phyloP scores from a whole-genome alignment of 2,888 invertebrate species.

The Drosophila affinis region DNA sequence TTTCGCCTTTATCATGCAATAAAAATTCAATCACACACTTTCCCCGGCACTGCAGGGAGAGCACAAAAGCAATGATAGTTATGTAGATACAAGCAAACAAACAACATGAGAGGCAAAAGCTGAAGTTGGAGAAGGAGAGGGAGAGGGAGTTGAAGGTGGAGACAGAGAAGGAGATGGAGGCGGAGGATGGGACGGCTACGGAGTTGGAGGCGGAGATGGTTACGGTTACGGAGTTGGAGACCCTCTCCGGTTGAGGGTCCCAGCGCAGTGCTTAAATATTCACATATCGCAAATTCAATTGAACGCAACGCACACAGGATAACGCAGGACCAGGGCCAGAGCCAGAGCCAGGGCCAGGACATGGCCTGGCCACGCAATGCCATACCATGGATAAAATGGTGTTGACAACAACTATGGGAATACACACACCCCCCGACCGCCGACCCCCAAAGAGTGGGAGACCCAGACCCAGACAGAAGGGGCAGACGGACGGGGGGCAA shows the following conservation, averaged over 20 bases:
- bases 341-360: neutral
- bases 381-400: constrained; percentile 71
- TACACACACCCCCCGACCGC: constrained; percentile 43
- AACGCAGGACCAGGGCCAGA: constrained; percentile 62
- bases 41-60: constrained; percentile 7
- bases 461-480: neutral
- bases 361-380: constrained; percentile 57
- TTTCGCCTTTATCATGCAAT: constrained; percentile 71
- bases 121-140: neutral
- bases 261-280: constrained; percentile 77
- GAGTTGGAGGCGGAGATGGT: constrained; percentile 21
- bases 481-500: constrained; percentile 23
- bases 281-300: constrained; percentile 79
- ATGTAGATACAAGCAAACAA: constrained; percentile 57
- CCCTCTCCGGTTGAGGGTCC: constrained; percentile 46
- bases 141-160: no score
- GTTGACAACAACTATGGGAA: constrained; percentile 79
- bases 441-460: constrained; percentile 5
- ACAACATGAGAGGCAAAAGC: neutral
- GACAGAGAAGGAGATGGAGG: no score
- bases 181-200: neutral
- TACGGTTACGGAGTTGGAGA: neutral
- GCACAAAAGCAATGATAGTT: constrained; percentile 60
- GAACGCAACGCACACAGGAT: constrained; percentile 69
- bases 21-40: constrained; percentile 75